Evolutionary conservation across 2,888 invertebrate species (phyloP), one percentile per base, ranked within the genome.

Genomic region (Aspidiotus destructor): DNA sequence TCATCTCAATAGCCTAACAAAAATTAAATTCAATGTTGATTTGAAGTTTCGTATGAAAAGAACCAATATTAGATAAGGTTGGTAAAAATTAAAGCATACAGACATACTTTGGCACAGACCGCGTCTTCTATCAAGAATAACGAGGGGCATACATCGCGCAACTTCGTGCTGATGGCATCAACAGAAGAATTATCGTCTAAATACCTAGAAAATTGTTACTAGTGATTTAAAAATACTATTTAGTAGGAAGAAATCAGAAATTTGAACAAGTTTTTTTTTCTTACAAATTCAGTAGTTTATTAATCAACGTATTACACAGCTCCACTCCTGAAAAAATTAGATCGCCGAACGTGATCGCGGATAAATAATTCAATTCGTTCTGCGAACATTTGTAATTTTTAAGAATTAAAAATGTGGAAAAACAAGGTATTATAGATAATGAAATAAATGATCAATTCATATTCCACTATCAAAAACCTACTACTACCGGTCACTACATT

Each of bases 71-170:
- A 3, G 28, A 28, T 28, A 28, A 28, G 28, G 5, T 28, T 3
- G 28, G 28, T 28, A 28, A 28, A 28, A 28, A 28, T 28, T 28
- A 5, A 28, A 28, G 28, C 28, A 28, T 28, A 5, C 28, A 28
- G 28, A 69, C 73, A 75, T 78, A 92, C 93, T 81, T 96, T 96
- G 2, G 96, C 92, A 74, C 92, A 93, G 11, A 92, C 89, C 6
- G 96, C 97, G 79, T 99, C 98, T 80, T 98, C 97, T 74, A 87
- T 87, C 72, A 90, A 87, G 77, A 96, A 99, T 41, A 99, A 81
- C 73, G 89, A 88, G 0, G 99, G 98, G 75, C 98, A 99, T 1
- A 92, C 84, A 74, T 93, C 89, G 60, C 96, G 82, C 68, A 99
- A 79, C 75, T 88, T 88, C 40, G 84, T 81, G 70, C 93, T 96